Percentiles rank a stretch among this genome's conserved stretches.
Conservation (phyloP, 2,113 vertebrate species). For the Scalopus aquaticus region DNA sequence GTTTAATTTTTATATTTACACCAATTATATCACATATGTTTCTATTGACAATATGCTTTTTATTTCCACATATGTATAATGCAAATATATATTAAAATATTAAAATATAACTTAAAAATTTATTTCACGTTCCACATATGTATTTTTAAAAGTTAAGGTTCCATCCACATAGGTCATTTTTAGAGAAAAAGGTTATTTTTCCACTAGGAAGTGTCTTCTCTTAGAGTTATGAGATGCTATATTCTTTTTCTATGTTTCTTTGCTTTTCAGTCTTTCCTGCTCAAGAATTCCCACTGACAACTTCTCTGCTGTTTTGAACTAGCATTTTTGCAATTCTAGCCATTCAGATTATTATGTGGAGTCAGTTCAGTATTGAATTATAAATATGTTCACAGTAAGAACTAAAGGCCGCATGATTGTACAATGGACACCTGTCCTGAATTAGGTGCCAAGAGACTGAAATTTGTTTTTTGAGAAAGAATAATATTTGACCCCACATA, state of each 20-base stretch:
- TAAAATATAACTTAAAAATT: background rate
- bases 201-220: background rate
- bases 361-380: background rate
- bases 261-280: background rate
- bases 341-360: background rate
- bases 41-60: background rate
- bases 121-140: background rate
- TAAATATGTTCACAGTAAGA: background rate
- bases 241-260: background rate
- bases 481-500: too few species aligned
- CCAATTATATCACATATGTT: background rate
- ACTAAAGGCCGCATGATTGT: background rate
- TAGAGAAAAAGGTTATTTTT: background rate
- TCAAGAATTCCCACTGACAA: background rate
- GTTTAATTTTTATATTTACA: background rate
- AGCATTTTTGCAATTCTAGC: background rate
- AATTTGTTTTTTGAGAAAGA: background rate
- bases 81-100: background rate
- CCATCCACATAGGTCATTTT: background rate
- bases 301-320: fast-evolving
- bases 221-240: background rate
- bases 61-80: background rate
- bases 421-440: background rate
- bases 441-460: background rate
- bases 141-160: background rate